These are phyloP conservation scores for Orius laevigatus DNA, from an alignment of 1,140 invertebrate genomes.

Conservation along the genomic window DNA sequence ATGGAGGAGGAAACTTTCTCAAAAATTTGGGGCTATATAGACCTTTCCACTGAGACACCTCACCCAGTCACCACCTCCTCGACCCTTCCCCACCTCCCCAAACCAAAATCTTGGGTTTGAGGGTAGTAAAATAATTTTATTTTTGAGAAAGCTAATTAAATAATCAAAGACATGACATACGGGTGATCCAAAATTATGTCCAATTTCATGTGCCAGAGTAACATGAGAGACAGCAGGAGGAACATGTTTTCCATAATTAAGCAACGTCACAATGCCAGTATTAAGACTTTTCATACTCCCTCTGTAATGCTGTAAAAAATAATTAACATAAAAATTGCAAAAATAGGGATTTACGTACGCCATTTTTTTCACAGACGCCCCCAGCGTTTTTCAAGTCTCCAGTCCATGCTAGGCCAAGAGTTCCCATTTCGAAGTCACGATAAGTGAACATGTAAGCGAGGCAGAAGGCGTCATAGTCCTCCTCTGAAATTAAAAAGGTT, in stretches of 20 bases:
- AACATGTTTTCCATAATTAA: slow-evolving; percentile 99
- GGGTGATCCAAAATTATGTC: slow-evolving; percentile 97
- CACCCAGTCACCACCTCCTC: too few relatives aligned
- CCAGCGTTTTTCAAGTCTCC: slow-evolving; percentile 88
- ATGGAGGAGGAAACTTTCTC: too few relatives aligned
- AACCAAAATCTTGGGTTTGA: too few relatives aligned
- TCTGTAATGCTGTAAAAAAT: slow-evolving; percentile 64
- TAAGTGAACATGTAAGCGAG: slow-evolving; percentile 99
- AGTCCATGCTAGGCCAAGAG: slow-evolving; percentile 93
- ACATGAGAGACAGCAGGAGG: slow-evolving; percentile 95
- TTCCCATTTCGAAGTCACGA: slow-evolving; percentile 96
- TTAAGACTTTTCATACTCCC: slow-evolving; percentile 90
- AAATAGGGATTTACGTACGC: slow-evolving; percentile 28
- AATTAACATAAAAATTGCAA: too few relatives aligned
- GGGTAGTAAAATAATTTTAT: too few relatives aligned
- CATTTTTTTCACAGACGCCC: slow-evolving; percentile 86
- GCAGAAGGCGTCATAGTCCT: slow-evolving; percentile 96
- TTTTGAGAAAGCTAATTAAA: too few relatives aligned
- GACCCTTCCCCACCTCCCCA: too few relatives aligned
- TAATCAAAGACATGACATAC: too few relatives aligned
- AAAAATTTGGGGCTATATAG: too few relatives aligned
- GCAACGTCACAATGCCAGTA: slow-evolving; percentile 91
- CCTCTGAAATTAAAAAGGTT: slow-evolving; percentile 41
- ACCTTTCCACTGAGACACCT: too few relatives aligned
- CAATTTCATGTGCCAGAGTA: slow-evolving; percentile 96